Conservation (phyloP, 2,797 vertebrate species). For the Eleutherodactylus coqui region DNA sequence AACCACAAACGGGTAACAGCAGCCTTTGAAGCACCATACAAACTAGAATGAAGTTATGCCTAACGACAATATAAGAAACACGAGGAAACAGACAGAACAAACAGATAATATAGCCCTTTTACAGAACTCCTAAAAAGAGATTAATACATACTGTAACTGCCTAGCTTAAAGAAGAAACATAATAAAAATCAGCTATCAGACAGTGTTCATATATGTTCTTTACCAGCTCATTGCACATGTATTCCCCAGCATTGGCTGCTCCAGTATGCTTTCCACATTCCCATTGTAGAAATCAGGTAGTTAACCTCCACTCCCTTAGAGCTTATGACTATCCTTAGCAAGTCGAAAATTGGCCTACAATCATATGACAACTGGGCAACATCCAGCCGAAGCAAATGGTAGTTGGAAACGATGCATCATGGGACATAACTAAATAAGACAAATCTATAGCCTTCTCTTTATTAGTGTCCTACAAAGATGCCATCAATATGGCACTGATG, state of each 20-base stretch:
- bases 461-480: neutral
- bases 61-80: neutral
- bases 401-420: neutral
- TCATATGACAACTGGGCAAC: neutral
- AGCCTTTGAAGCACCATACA: neutral
- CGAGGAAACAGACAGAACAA: neutral
- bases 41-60: slow-evolving; percentile 12
- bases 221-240: neutral
- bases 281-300: neutral
- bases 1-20: neutral
- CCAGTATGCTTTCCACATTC: neutral
- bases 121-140: neutral
- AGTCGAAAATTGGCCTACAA: neutral
- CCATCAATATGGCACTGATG: neutral
- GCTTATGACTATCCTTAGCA: too few relatives aligned
- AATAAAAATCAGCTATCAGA: too few relatives aligned
- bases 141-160: too few relatives aligned
- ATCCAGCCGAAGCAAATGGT: neutral
- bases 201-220: too few relatives aligned
- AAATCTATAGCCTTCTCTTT: neutral
- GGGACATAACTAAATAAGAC: neutral
- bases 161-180: too few relatives aligned
- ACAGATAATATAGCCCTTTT: neutral
- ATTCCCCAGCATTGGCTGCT: too few relatives aligned
- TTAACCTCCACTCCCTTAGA: neutral